Evolutionary conservation across 1,140 invertebrate species (phyloP).

Genomic region (Streblospio benedicti): DNA sequence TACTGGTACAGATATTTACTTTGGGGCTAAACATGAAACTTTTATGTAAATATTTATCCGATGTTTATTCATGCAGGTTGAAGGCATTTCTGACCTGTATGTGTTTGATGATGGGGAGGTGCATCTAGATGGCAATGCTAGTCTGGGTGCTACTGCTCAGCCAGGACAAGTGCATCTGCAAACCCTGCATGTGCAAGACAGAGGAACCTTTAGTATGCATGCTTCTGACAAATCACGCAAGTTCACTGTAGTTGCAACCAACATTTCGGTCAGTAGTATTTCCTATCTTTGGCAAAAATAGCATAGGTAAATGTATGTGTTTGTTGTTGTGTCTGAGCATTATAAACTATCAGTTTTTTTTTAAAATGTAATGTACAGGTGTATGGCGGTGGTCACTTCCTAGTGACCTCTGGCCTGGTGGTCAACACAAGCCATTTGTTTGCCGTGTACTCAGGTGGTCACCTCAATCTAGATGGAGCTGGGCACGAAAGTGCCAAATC

Average conservation of each 20-base stretch:
- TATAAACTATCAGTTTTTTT: not conserved
- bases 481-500: constrained; percentile 13
- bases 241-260: constrained; percentile 25
- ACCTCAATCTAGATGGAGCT: constrained; percentile 24
- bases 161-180: constrained; percentile 23
- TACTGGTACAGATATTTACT: no score
- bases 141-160: constrained; percentile 19
- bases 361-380: not conserved
- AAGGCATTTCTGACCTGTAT: constrained; percentile 32
- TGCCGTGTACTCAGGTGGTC: constrained; percentile 31
- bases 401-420: constrained; percentile 23
- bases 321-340: not conserved
- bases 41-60: no score
- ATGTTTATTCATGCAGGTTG: no score
- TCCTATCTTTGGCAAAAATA: not conserved
- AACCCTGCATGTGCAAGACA: constrained; percentile 33
- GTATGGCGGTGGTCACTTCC: constrained; percentile 32
- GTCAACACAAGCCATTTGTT: constrained; percentile 26
- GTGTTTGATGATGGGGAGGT: constrained; percentile 31
- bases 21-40: no score
- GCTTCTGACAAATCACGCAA: constrained; percentile 18
- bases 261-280: constrained; percentile 23
- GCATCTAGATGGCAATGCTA: constrained; percentile 28
- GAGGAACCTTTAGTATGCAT: constrained; percentile 29
- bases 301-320: not conserved